Evolutionary conservation across 2,888 invertebrate genomes (phyloP).

Genomic region (Muschampia plurimacula): DNA sequence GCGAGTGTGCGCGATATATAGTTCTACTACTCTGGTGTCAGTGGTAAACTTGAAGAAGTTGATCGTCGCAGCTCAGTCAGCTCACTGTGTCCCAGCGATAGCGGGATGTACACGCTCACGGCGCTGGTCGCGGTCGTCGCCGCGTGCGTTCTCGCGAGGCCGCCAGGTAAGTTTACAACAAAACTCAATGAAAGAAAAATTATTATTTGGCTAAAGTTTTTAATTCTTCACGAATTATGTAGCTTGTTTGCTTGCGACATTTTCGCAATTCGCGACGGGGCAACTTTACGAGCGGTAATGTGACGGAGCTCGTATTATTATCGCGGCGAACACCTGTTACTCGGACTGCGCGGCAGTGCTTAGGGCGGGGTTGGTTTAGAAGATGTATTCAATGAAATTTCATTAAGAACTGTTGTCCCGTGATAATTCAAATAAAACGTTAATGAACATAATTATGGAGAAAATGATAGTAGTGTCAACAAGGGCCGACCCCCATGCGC

Average conservation of each 20-base stretch:
- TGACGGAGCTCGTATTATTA: neutral
- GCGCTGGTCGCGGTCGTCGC: constrained; percentile 26
- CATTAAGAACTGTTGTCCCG: neutral
- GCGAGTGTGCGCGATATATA: constrained; percentile 19
- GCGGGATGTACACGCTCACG: constrained; percentile 30
- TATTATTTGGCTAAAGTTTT: neutral
- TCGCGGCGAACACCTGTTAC: constrained; percentile 32
- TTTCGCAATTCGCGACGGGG: neutral
- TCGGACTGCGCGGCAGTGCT: constrained; percentile 2
- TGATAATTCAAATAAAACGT: neutral
- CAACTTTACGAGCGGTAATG: constrained; percentile 19
- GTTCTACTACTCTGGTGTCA: neutral
- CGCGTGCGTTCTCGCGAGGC: constrained; percentile 26
- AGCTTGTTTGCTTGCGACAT: constrained; percentile 14
- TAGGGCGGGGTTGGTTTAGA: constrained; percentile 7
- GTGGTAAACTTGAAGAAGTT: constrained; percentile 29
- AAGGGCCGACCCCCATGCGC: constrained; percentile 5
- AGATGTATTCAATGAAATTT: neutral
- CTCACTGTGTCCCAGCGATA: neutral
- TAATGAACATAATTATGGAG: neutral
- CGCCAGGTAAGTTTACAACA: constrained; percentile 26
- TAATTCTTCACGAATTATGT: constrained; percentile 20
- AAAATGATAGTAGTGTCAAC: neutral
- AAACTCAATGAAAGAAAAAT: neutral
- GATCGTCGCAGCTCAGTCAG: neutral